A percentile compares a stretch with the other conserved stretches of the same genome.
phyloP scores from a whole-genome alignment of 37 sponge, comb jelly and placozoan genomes.

The Halichondria panicea region DNA sequence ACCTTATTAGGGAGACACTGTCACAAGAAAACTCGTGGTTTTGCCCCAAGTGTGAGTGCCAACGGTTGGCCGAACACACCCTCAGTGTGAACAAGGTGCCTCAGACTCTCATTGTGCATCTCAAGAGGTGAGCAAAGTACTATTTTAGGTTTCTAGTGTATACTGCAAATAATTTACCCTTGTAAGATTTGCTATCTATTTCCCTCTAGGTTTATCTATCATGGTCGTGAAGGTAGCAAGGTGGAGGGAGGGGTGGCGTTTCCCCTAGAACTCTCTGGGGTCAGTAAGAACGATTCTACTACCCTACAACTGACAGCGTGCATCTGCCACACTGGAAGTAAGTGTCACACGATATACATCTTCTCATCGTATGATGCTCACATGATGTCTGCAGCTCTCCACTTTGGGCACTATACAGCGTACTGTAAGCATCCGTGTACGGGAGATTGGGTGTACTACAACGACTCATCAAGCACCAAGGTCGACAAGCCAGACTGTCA shows the following conservation, averaged over 20 bases:
- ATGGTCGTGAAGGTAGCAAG: conserved; percentile 58
- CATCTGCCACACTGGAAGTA: conserved; percentile 79
- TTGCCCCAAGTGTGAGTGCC: conserved; percentile 61
- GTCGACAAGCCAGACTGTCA: no score
- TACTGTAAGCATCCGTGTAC: conserved; percentile 40
- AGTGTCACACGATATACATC: conserved; percentile 25
- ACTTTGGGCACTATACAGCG: conserved; percentile 74
- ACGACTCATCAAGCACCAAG: conserved; percentile 67
- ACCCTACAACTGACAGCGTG: conserved; percentile 34
- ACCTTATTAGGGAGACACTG: conserved; percentile 53
- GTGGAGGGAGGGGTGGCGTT: conserved; percentile 57
- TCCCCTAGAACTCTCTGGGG: conserved; percentile 36
- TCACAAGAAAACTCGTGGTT: conserved; percentile 65
- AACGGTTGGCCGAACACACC: conserved; percentile 12
- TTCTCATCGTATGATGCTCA: background rate
- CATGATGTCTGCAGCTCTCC: conserved; percentile 24
- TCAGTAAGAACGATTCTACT: background rate
- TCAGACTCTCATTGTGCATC: conserved; percentile 60
- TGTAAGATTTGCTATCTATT: no score
- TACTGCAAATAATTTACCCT: no score
- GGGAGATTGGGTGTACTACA: conserved; percentile 64
- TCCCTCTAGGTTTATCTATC: conserved; percentile 61
- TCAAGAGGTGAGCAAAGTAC: conserved; percentile 64
- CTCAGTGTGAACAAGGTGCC: conserved; percentile 46
- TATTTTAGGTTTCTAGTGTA: no score